Percentiles rank a stretch among this genome's conserved stretches.
These are phyloP conservation scores for Eutolmus rufibarbis DNA, from an alignment of 2,888 invertebrate species.

Conservation along the genomic window DNA sequence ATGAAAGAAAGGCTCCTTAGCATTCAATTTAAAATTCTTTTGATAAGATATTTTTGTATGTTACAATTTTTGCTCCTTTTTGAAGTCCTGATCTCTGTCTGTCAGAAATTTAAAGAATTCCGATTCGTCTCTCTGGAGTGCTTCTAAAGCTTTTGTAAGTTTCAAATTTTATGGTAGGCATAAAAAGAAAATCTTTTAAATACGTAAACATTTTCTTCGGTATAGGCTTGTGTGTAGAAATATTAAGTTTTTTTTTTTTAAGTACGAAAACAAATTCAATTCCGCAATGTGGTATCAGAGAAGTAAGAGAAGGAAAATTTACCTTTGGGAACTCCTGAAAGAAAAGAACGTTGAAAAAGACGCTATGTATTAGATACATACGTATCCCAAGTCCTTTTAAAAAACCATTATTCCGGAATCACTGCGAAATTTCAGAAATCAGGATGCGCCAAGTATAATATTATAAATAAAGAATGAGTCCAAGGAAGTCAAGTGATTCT, in stretches of 20 bases:
- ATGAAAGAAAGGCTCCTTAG: background rate
- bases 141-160: background rate
- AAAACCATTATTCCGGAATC: background rate
- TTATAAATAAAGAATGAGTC: background rate
- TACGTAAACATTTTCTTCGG: background rate
- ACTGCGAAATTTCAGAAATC: background rate
- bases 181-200: background rate
- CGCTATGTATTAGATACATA: too few relatives aligned
- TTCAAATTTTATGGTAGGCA: background rate
- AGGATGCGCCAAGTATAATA: background rate
- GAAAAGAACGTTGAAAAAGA: background rate
- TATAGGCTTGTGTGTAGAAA: background rate
- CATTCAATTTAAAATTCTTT: background rate
- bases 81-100: background rate
- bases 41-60: background rate
- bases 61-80: background rate
- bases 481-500: background rate
- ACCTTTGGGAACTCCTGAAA: background rate
- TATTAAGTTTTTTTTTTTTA: background rate
- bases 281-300: background rate
- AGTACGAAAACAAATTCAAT: background rate
- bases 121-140: background rate
- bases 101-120: background rate
- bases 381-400: background rate
- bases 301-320: background rate